Base-by-base conservation (phyloP, 2,113 vertebrate genomes). In the Lepus timidus region DNA sequence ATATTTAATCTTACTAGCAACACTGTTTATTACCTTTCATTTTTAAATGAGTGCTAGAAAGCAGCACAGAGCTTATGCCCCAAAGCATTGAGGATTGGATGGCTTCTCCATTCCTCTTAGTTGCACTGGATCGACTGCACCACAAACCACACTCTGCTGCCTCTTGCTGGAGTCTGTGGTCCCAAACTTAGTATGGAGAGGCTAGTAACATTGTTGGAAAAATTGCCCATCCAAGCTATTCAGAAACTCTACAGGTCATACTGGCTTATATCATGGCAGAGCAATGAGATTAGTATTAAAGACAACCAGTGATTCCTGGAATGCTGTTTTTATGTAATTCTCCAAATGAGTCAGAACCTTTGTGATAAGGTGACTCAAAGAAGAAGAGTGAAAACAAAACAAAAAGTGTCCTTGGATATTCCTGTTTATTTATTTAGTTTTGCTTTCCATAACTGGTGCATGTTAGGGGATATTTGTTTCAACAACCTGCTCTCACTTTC, bases 321-420 rank as follows among this genome's bases (percentile, higher is more conserved):
- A 83, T 5, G 6, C 12, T 39, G n/a, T 61, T 79, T 36, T 91
- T 68, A 58, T 9, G 62, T 58, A 4, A 0, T 58, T 95, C 71
- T 70, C 33, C 65, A 49, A 94, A 85, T 78, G 74, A 86, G 68
- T 83, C 84, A 80, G 84, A 31, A 33, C 52, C 74, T 89, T 88
- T 36, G 23, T 82, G 79, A 86, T 23, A 93, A 29, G 93, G 55
- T 49, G 36, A 55, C 17, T n/a, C 14, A 67, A 85, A 44, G 29
- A 68, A 74, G 36, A 88, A 62, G 5, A 36, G 61, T 67, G 29
- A 70, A 17, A 75, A 76, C 44, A 61, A 68, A 64, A 55, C 29
- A 91, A 81, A 74, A 68, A 9, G 1, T 64, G 16, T 64, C 20
- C 20, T 75, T 85, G 70, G 74, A 75, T 62, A 44, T 12, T 76